Percentiles rank a stretch among this genome's conserved stretches.
These are phyloP conservation scores for Laupala kohalensis DNA, from an alignment of 1,140 invertebrate genomes.

Conservation along the genomic window DNA sequence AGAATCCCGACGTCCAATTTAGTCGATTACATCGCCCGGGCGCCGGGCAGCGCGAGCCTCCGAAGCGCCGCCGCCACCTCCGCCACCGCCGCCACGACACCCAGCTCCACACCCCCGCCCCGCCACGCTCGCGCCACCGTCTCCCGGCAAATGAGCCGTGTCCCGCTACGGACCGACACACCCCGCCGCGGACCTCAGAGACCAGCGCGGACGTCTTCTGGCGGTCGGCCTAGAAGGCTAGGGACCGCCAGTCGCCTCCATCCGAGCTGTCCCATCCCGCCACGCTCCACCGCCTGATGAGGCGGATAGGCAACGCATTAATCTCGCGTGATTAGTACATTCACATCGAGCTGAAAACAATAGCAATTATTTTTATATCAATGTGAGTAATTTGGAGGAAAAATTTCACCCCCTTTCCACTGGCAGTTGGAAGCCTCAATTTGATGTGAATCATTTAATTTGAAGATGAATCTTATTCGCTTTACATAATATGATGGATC, in stretches of 20 bases:
- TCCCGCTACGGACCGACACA: not conserved
- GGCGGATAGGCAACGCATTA: not conserved
- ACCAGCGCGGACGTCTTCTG: not conserved
- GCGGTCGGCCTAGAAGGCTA: not conserved
- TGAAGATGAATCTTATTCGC: not conserved
- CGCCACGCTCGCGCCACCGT: too few species aligned
- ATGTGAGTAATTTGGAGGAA: not conserved
- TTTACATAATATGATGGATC: not conserved
- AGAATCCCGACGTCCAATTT: not conserved
- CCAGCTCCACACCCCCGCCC: too few species aligned
- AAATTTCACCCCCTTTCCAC: not conserved
- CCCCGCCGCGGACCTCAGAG: too few species aligned
- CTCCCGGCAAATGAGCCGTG: not conserved
- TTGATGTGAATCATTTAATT: not conserved
- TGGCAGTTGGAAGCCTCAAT: not conserved
- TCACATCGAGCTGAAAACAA: not conserved
- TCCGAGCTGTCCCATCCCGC: too few species aligned
- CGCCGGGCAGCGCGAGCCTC: not conserved
- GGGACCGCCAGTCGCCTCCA: too few species aligned
- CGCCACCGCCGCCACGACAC: not conserved
- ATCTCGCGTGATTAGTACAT: not conserved
- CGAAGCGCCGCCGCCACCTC: too few species aligned
- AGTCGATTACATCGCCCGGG: not conserved
- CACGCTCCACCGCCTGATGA: not conserved
- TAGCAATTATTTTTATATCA: not conserved